Evolutionary conservation across 1,140 invertebrate species (phyloP), one percentile per base, ranked within the genome.

Genomic region (Eupristina koningsbergeri): DNA sequence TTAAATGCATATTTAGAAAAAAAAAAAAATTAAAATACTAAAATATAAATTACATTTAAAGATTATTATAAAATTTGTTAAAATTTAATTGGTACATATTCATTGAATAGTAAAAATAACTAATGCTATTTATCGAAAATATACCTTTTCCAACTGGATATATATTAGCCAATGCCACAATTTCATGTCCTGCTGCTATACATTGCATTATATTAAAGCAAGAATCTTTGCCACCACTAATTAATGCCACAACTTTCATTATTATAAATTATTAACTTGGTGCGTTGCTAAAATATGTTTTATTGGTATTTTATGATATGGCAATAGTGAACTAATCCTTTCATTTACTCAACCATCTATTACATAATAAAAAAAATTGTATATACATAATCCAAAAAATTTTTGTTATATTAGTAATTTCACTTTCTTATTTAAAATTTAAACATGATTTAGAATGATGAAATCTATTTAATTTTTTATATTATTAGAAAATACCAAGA

Each of bases 131-230:
- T 31, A 36, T 45, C 50, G 22, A 71, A n/a, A 31, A 41, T 47
- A n/a, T 94, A 97, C 96, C 96, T 95, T 96, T 96, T 89, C 94
- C 95, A 90, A 95, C 93, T 84, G 99, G 99, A 93, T 95, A 94
- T 87, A 99, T 94, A 94, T 99, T 99, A 78, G 98, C 98, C 88
- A 99, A 93, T 58, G 98, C 98, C 41, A 99, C 97, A 88, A 99
- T 97, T 88, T 98, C 95, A 93, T 99, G 99, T 53, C 98, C 98
- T 90, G 98, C 97, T 88, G 96, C 96, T 87, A 99, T 95, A 93
- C 98, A 99, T 93, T 99, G 97, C 96, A 99, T 96, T 96, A 99
- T 97, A 92, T 99, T 99, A 93, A 97, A 99, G 93, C 97, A 98
- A 93, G 98, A 99, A 93, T 99, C 99, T 93, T 99, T 99, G 84